Base-by-base conservation (phyloP, 2,888 invertebrate species). In the Patella pellucida region DNA sequence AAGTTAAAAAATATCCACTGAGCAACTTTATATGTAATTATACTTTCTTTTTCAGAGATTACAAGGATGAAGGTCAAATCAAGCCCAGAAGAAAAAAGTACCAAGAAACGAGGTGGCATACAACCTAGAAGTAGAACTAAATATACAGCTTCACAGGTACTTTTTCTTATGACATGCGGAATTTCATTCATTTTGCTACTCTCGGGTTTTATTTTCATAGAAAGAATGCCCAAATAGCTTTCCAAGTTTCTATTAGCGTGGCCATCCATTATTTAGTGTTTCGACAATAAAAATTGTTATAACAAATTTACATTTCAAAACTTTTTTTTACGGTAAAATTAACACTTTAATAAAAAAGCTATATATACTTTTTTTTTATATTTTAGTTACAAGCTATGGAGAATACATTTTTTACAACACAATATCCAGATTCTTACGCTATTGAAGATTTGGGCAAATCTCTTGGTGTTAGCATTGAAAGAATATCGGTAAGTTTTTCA, bases 71-170 rank as follows among this genome's bases (percentile, higher is more conserved):
- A n/a, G 23, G 62, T 62, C 7, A 9, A 11, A 3, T 12, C 19
- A 62, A 62, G 19, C 19, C 19, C 19, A 23, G 19, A 19, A 12
- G 62, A 62, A 62, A 19, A 62, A 14, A 62, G 23, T 12, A 11
- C 62, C 23, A 62, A 62, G 62, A 62, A 62, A 62, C 62, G 62
- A 62, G 62, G 62, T 62, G 62, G 62, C 11, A 62, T 62, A 23
- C 62, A 62, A 62, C 62, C 62, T 23, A 62, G 62, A 62, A 62
- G 23, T 23, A 62, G 62, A 62, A 62, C 62, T 3, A 62, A 62
- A 62, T 62, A 62, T 23, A 62, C 62, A 2, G 19, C 23, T 11
- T 11, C 62, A 12, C 62, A 62, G 62, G 62, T 62, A 62, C 11
- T 41, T 41, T n/a, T 41, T 41, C 41, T 41, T 9, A 41, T 41